Evolutionary conservation across 2,888 invertebrate species (phyloP), one percentile per base, ranked within the genome.

Genomic region (Bellardia bayeri): DNA sequence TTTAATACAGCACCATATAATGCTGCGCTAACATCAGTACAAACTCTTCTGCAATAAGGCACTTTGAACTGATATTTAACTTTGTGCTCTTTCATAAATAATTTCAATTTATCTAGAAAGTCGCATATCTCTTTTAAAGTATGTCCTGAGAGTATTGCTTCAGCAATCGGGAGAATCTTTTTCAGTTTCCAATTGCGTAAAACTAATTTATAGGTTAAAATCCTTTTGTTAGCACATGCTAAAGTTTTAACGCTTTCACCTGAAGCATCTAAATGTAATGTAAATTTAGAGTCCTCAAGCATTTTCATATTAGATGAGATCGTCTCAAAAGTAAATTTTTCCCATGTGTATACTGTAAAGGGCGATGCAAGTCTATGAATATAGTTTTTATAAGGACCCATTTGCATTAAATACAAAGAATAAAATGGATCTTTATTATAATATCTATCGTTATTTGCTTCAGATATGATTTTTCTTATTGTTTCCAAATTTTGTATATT

Each of bases 1-100:
- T 56, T 40, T 16, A 56, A 16, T n/a, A 56, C 56, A 14, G 72
- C 72, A 7, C 72, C 72, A 56, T 58, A 72, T 42, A 54, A 54
- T 37, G 72, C 58, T n/a, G 56, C 40, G n/a, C 72, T 72, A 0
- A n/a, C 72, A 56, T 72, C 72, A 13, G 72, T 58, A 14, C 72
- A 72, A 37, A 72, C 37, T 40, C 72, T 56, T 56, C 16, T 72
- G n/a, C 37, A 58, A 13, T 37, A 40, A 58, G 56, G 40, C 72
- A 40, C 23, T 14, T 72, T 72, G 23, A 72, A 56, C 11, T 56
- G 56, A 49, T 40, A 72, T 37, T 56, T 72, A 23, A 72, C 37
- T 16, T 58, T 58, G 3, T 56, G 13, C 9, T 54, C 56, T 56
- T 54, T 72, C 13, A 72, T n/a, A 72, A 16, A 40, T 33, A 40